Base-by-base conservation (phyloP, 23 tunicate genomes). In the Aplidium turbinatum region DNA sequence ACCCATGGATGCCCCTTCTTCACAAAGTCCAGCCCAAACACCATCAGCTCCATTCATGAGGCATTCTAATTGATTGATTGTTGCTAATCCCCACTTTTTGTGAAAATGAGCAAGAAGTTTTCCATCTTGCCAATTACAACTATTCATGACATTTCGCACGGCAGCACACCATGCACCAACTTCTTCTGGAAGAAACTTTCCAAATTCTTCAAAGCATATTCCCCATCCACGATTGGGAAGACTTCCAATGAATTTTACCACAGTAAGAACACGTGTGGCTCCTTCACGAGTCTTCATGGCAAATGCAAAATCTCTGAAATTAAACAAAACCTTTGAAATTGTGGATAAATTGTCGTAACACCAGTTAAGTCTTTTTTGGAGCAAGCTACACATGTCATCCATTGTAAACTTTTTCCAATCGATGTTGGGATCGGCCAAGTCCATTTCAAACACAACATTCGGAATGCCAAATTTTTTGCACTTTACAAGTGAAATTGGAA, bases 21-120 rank as follows among this genome's bases (percentile, higher is more conserved):
- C 76, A 46, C 76, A 70, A 24, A 70, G 58, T 47, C 76, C 76
- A 2, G 76, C 58, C 76, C 76, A 70, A 11, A 70, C 27, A 22
- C 76, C 76, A 30, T 70, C 76, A 5, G 76, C 76, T 48, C 76
- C 76, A 30, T 70, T 48, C 58, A 70, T 70, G 6, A 70, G 76
- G 47, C 58, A 70, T 47, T 70, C 76, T 58, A 70, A 22, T 27
- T 70, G 76, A 34, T 24, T 70, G 19, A 27, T 48, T 6, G 4
- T 32, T 46, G 76, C 58, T 58, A 70, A 16, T 20, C 76, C 76
- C 76, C 76, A 70, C 4, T 58, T 58, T 9, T 70, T 47, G 45
- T 70, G 76, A 5, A 70, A 4, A 22, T 70, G 76, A 70, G 34
- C 76, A 22, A 46, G 26, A 21, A 70, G 13, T 28, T 47, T 70